Evolutionary conservation across 2,113 vertebrate species (phyloP).

Genomic region (Hemiprocne comata): DNA sequence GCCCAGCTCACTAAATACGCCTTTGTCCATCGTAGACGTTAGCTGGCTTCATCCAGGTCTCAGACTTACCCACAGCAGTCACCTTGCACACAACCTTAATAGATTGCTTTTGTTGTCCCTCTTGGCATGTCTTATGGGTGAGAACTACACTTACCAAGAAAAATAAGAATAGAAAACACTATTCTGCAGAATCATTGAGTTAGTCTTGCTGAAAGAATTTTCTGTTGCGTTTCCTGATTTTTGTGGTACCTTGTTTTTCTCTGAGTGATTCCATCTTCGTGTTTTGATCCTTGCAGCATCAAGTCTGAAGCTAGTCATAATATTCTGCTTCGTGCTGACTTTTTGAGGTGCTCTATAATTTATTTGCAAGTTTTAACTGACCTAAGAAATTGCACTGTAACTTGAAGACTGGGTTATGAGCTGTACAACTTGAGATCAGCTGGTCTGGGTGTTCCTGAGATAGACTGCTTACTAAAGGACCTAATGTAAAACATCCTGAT

Average conservation of each 20-base stretch:
- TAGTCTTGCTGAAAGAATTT: conserved; percentile 16
- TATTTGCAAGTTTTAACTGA: not conserved
- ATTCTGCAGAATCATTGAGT: not conserved
- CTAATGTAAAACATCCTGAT: not conserved
- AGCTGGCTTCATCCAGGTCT: not conserved
- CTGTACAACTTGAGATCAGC: not conserved
- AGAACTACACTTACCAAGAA: not conserved
- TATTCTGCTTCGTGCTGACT: not conserved
- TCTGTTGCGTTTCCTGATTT: not conserved
- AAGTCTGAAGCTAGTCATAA: not conserved
- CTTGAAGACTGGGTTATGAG: not conserved
- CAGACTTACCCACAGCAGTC: fast-evolving
- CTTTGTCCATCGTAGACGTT: not conserved
- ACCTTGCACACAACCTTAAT: not conserved
- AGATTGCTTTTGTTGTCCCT: not conserved
- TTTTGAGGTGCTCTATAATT: not conserved
- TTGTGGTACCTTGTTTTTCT: not conserved
- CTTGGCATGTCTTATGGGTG: not conserved
- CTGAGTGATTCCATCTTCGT: not conserved
- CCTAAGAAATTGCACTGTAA: fast-evolving
- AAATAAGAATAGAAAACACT: conserved; percentile 11
- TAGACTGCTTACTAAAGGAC: not conserved
- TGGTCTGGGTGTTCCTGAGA: not conserved
- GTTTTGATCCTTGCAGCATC: not conserved
- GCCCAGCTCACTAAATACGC: not conserved